Percentiles rank a stretch among this genome's conserved stretches.
These are phyloP conservation scores for Drosophila ustulata DNA, from an alignment of 2,888 invertebrate species.

Conservation along the genomic window DNA sequence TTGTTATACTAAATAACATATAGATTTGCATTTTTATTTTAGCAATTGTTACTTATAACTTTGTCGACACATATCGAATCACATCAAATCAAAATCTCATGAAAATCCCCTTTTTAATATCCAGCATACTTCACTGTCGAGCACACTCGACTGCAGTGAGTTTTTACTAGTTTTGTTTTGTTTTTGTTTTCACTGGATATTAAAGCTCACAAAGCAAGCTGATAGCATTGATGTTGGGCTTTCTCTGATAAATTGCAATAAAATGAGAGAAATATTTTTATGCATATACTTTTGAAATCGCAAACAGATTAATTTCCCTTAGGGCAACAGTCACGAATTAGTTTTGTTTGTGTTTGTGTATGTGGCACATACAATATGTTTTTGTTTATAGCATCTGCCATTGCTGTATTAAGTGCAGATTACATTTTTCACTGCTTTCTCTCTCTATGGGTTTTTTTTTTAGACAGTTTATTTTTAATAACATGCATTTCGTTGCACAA, in stretches of 20 bases:
- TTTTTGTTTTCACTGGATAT: not conserved
- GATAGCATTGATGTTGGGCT: constrained; percentile 15
- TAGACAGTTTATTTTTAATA: constrained; percentile 3
- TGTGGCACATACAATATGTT: not conserved
- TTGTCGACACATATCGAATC: too few species aligned
- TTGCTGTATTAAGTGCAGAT: constrained; percentile 18
- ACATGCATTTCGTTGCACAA: constrained; percentile 4
- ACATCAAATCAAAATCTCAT: too few species aligned
- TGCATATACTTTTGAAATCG: constrained; percentile 9
- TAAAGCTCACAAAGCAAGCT: constrained; percentile 16
- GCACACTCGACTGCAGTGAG: not conserved
- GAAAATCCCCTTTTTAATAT: too few species aligned
- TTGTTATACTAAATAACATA: too few species aligned
- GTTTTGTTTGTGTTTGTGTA: not conserved
- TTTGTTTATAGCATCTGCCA: constrained; percentile 8
- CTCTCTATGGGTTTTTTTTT: not conserved
- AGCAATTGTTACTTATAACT: too few species aligned
- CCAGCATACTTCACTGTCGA: not conserved
- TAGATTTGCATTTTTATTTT: too few species aligned
- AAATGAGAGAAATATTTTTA: constrained; percentile 19
- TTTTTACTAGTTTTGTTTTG: not conserved
- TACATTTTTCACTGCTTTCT: constrained; percentile 1
- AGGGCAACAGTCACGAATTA: constrained; percentile 19
- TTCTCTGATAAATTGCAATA: constrained; percentile 19
- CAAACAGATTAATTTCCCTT: constrained; percentile 25